phyloP scores from a whole-genome alignment of 2,797 vertebrate species.

The Urocyon cinereoargenteus region DNA sequence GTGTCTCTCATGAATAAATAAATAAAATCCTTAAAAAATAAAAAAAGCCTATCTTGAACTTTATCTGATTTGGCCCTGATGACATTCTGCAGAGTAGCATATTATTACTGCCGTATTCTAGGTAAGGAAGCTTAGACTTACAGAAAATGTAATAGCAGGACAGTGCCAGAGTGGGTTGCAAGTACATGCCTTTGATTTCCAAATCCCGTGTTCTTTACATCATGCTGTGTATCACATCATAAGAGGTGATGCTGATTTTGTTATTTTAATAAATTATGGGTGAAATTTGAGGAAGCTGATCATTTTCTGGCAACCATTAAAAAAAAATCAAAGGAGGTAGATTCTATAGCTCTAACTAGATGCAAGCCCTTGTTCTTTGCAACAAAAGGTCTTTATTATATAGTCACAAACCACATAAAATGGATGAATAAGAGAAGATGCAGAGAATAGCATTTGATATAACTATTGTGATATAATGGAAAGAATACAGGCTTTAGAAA shows the following conservation, averaged over 20 bases:
- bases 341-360: not conserved
- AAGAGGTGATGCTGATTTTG: not conserved
- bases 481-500: not conserved
- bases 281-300: not conserved
- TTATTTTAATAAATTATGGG: not conserved
- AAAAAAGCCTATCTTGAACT: not conserved
- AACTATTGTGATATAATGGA: not conserved
- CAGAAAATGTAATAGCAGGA: not conserved
- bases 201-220: not conserved
- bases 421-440: not conserved
- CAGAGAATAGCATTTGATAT: not conserved
- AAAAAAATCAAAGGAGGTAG: constrained; percentile 27
- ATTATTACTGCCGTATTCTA: not conserved
- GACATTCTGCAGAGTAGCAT: not conserved
- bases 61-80: constrained; percentile 15
- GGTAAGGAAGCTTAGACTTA: not conserved
- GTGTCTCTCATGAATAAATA: too few relatives aligned
- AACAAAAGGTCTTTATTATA: not conserved
- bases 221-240: not conserved
- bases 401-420: not conserved
- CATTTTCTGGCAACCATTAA: constrained; percentile 34
- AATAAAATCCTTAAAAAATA: too few relatives aligned
- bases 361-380: not conserved
- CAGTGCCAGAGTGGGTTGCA: not conserved
- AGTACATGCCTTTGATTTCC: not conserved